phyloP scores from a whole-genome alignment of 2,113 vertebrate genomes.

The Rhipidura dahli region DNA sequence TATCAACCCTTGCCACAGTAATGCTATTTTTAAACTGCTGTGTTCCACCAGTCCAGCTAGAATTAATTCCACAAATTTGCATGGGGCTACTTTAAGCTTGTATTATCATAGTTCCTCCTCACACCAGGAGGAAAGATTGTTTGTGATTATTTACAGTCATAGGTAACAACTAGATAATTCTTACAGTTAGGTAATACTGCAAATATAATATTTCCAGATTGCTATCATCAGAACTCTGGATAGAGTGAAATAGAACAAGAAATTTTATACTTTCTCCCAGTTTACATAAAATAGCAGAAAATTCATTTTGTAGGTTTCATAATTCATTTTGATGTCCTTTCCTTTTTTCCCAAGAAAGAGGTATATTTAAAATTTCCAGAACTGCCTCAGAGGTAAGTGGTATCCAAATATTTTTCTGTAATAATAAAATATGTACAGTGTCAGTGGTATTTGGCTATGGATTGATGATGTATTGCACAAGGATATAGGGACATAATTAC shows the following conservation, averaged over 20 bases:
- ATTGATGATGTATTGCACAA: constrained; percentile 61
- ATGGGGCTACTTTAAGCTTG: background rate
- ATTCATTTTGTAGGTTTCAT: constrained; percentile 50
- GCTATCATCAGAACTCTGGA: background rate
- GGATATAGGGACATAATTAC: constrained; percentile 54
- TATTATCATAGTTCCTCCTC: background rate
- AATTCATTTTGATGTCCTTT: constrained; percentile 57
- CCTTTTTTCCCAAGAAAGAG: constrained; percentile 56
- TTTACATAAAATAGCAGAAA: constrained; percentile 39
- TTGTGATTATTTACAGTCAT: constrained; percentile 1
- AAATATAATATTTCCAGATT: constrained; percentile 21
- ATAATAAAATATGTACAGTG: constrained; percentile 63
- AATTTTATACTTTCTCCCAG: background rate
- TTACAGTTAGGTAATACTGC: background rate
- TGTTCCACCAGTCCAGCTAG: background rate
- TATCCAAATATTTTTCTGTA: constrained; percentile 67
- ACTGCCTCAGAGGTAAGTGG: constrained; percentile 57
- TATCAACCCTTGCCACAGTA: background rate
- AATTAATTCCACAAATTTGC: background rate
- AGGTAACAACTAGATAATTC: background rate
- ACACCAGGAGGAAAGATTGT: background rate
- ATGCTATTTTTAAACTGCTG: background rate
- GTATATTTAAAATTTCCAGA: constrained; percentile 67
- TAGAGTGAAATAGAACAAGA: constrained; percentile 11
- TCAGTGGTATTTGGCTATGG: constrained; percentile 47